These are phyloP conservation scores for Taeniopygia guttata DNA, from an alignment of 2,797 vertebrate species.

Conservation along the genomic window DNA sequence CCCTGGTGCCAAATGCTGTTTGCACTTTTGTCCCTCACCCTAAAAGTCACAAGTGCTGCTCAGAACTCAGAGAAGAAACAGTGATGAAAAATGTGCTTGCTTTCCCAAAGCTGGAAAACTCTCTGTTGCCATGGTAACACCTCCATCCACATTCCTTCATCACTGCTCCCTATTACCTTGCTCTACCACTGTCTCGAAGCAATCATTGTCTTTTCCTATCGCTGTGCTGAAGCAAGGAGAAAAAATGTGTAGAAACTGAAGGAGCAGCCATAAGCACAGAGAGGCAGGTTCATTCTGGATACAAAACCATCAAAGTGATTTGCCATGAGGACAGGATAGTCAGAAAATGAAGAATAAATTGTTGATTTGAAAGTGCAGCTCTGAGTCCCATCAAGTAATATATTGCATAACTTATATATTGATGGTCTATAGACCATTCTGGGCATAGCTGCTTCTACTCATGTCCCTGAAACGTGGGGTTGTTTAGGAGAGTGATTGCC, in stretches of 20 bases:
- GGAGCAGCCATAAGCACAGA: neutral
- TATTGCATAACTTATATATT: neutral
- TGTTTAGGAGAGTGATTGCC: neutral
- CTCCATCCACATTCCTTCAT: constrained; percentile 24
- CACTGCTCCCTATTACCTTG: constrained; percentile 22
- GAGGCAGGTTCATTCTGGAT: neutral
- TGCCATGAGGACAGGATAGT: neutral
- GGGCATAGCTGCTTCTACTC: neutral
- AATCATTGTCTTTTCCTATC: neutral
- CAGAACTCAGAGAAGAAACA: neutral
- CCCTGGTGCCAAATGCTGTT: neutral
- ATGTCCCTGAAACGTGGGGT: neutral
- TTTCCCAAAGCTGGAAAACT: constrained; percentile 39
- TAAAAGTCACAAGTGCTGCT: neutral
- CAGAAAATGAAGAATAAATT: neutral
- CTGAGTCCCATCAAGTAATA: neutral
- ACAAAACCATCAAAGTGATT: neutral
- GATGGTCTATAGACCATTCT: neutral
- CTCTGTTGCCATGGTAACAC: constrained; percentile 59
- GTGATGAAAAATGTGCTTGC: neutral
- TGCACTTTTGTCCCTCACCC: neutral
- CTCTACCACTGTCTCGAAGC: neutral
- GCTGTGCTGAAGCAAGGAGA: neutral
- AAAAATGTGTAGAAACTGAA: neutral
- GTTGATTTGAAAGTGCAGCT: neutral